Evolutionary conservation across 2,113 vertebrate species (phyloP), one percentile per base, ranked within the genome.

Genomic region (Pollimyrus isidori): DNA sequence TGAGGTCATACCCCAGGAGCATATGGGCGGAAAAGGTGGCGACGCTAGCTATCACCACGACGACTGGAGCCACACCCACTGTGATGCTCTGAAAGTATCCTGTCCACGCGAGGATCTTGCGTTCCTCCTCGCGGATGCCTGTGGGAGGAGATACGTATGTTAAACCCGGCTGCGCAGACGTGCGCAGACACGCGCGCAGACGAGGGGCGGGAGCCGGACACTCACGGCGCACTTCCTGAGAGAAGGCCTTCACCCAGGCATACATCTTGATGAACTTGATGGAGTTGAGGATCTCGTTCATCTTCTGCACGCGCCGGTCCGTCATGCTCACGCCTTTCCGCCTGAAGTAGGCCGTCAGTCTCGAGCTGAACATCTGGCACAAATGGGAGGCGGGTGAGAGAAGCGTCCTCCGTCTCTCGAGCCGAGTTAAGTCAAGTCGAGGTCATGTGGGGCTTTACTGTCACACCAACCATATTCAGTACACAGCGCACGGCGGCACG

Each of bases 181-280:
- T 3, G 65, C 49, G 69, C 62, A 88, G 2, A 73, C n/a, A 90
- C 13, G 39, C 3, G 87, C 3, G 87, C 11, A 46, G 13, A 26
- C n/a, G 5, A 1, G 15, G 26, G 4, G 2, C 1, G 10, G 35
- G 46, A 49, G 35, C 76, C 13, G 69, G 4, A n/a, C 30, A 95
- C 97, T 95, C 95, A 99, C 98, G 96, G 93, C 95, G 96, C 82
- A 98, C 94, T 1, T 94, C 96, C 89, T 97, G 96, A 69, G 97
- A 97, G 94, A 99, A 98, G 0, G 98, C 97, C 93, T 98, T 98
- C 89, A 98, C 96, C 98, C 98, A 99, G 90, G 98, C 98, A 88
- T 97, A 98, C 98, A 98, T 99, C 95, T 99, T 99, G 93, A 99
- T 97, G 92, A 97, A 98, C 92, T 97, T 98, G 94, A 99, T 98